A percentile compares a stretch with the other conserved stretches of the same genome.
These are phyloP conservation scores for Drosophila truncata DNA, from an alignment of 1,140 invertebrate genomes.

Conservation along the genomic window DNA sequence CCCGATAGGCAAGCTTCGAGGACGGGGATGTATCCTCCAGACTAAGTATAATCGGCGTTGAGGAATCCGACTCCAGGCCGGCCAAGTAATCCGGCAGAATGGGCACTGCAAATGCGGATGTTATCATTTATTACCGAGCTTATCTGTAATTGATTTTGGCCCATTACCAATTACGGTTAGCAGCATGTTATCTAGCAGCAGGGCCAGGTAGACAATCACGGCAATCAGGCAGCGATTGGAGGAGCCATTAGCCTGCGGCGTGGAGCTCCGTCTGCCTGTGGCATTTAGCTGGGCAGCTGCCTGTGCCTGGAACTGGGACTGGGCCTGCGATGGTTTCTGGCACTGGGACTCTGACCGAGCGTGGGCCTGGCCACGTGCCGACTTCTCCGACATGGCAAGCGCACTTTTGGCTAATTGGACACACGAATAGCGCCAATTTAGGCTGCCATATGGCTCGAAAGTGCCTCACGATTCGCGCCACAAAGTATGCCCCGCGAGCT, in stretches of 20 bases:
- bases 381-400: constrained; percentile 53
- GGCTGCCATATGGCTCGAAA: constrained; percentile 65
- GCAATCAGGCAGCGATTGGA: constrained; percentile 85
- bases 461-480: constrained; percentile 45
- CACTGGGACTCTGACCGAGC: constrained; percentile 12
- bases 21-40: constrained; percentile 23
- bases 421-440: constrained; percentile 37
- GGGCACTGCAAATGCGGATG: constrained; percentile 88
- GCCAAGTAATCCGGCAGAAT: constrained; percentile 94
- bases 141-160: constrained; percentile 21
- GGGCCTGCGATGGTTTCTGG: neutral
- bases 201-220: constrained; percentile 88
- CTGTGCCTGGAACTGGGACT: constrained; percentile 18
- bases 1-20: constrained; percentile 45
- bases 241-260: constrained; percentile 41
- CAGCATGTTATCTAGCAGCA: constrained; percentile 91
- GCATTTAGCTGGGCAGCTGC: constrained; percentile 63
- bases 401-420: constrained; percentile 34
- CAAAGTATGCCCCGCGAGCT: constrained; percentile 61
- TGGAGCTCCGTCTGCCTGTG: constrained; percentile 57
- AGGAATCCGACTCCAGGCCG: constrained; percentile 85
- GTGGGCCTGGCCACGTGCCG: constrained; percentile 33
- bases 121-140: constrained; percentile 12
- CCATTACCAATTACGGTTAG: constrained; percentile 91
- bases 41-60: constrained; percentile 11